These are phyloP conservation scores for Omphaloscelis lunosa DNA, from an alignment of 2,888 invertebrate genomes.

Conservation along the genomic window DNA sequence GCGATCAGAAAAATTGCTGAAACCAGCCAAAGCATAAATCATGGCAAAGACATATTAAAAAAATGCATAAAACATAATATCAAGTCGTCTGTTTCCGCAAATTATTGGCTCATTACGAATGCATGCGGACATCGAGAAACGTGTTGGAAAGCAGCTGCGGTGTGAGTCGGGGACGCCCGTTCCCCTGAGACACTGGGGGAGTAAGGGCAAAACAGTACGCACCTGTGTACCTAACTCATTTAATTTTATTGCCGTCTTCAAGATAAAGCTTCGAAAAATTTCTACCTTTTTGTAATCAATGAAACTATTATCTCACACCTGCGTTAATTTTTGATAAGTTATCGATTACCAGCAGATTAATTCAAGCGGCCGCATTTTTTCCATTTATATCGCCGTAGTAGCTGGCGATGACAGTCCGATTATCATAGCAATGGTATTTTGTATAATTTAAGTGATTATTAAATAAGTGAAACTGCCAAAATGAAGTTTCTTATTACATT, in stretches of 20 bases:
- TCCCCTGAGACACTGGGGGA: constrained; percentile 56
- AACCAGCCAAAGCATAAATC: neutral
- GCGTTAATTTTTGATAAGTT: constrained; percentile 81
- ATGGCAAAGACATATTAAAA: constrained; percentile 16
- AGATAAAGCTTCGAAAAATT: constrained; percentile 42
- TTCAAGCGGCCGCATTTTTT: constrained; percentile 52
- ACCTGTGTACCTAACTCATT: constrained; percentile 70
- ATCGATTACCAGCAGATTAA: constrained; percentile 75
- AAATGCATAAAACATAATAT: constrained; percentile 8
- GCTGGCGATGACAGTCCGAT: constrained; percentile 17
- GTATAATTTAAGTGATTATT: constrained; percentile 15
- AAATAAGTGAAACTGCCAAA: constrained; percentile 47
- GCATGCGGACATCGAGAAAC: constrained; percentile 69
- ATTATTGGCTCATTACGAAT: constrained; percentile 81
- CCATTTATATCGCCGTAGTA: constrained; percentile 60
- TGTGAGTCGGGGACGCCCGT: constrained; percentile 46
- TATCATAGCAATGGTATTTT: constrained; percentile 47
- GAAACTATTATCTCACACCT: constrained; percentile 80
- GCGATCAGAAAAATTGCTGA: neutral
- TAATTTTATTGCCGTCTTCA: constrained; percentile 55
- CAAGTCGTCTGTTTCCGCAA: constrained; percentile 50
- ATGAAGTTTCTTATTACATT: constrained; percentile 72
- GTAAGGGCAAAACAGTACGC: constrained; percentile 45
- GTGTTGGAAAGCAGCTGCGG: constrained; percentile 68
- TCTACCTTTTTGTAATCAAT: constrained; percentile 59